Percentiles rank a stretch among this genome's conserved stretches.
phyloP scores from a whole-genome alignment of 2,888 invertebrate genomes.

The Penaeus monodon region DNA sequence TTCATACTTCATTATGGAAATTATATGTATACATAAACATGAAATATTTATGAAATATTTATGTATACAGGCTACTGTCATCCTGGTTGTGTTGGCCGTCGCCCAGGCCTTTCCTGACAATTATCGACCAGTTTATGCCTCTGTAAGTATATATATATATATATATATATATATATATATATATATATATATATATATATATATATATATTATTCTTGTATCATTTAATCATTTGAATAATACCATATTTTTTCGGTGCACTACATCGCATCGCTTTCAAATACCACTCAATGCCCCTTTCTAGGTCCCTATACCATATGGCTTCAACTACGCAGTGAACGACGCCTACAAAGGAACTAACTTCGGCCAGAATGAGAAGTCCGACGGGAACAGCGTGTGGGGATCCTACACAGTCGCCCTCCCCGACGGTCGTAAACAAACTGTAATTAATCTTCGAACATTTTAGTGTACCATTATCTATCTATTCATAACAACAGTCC shows the following conservation, averaged over 20 bases:
- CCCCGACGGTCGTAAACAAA: constrained; percentile 85
- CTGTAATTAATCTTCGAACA: constrained; percentile 75
- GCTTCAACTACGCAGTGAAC: constrained; percentile 77
- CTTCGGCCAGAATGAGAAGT: constrained; percentile 78
- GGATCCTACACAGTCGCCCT: constrained; percentile 78
- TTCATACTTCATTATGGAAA: too few species aligned
- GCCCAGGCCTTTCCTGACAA: constrained; percentile 5
- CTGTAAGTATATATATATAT: constrained; percentile 9
- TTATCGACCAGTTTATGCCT: constrained; percentile 10
- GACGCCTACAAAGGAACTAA: constrained; percentile 75
- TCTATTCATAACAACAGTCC: too few species aligned
- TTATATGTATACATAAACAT: too few species aligned
- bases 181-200: too few species aligned
- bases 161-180: too few species aligned
- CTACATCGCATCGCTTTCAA: not conserved
- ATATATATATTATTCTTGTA: too few species aligned
- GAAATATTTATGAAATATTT: too few species aligned
- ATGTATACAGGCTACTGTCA: too few species aligned
- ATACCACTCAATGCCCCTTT: not conserved
- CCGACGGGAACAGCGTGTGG: constrained; percentile 77
- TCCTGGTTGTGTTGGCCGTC: not conserved
- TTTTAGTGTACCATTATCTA: too few species aligned
- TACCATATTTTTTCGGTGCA: not conserved
- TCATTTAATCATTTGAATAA: not conserved
- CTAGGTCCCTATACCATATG: constrained; percentile 77